Evolutionary conservation across 92 coral and sea anemone species (phyloP), one percentile per base, ranked within the genome.

Genomic region (Epizoanthus stellaris): DNA sequence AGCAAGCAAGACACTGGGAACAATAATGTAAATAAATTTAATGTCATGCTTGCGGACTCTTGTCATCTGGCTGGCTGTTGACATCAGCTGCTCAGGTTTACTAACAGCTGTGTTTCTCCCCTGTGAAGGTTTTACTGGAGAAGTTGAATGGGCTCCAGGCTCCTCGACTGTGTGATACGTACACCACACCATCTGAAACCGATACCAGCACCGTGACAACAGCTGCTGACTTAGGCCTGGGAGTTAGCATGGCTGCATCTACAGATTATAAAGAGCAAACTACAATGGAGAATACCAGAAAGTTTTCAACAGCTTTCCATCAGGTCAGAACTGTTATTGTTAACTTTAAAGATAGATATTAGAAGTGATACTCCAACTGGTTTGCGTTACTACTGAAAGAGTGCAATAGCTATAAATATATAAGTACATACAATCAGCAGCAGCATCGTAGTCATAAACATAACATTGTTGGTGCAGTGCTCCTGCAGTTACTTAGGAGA

Each of bases 221-320:
- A 57, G 91, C 64, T 2, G 75, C 89, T 23, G 98, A 92, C 67
- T 90, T 93, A 4, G 98, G 91, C 40, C 73, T 91, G 5, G 81
- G 85, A 8, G 93, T 89, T 14, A 82, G 82, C 34, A 65, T 81
- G 25, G 80, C 92, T n/a, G 75, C 84, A 36, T 42, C 79, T 21
- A n/a, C 81, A 2, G 94, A 85, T 69, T 81, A 73, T 42, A 80
- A 73, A 85, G 95, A 84, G 10, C 84, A 84, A 2, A 57, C 85
- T 16, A 82, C 86, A 21, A 38, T 63, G 38, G 90, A 73, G 36
- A 53, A 75, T 19, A 86, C 87, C 36, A 93, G 91, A 71, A 95
- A 93, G 69, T 95, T 93, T 80, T 94, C 99, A 17, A 59, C 92
- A 9, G 89, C 91, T 7, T 97, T 97, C 76, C 95, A 93, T 3